Evolutionary conservation across 2,113 vertebrate genomes (phyloP).

Genomic region (Sitta europaea): DNA sequence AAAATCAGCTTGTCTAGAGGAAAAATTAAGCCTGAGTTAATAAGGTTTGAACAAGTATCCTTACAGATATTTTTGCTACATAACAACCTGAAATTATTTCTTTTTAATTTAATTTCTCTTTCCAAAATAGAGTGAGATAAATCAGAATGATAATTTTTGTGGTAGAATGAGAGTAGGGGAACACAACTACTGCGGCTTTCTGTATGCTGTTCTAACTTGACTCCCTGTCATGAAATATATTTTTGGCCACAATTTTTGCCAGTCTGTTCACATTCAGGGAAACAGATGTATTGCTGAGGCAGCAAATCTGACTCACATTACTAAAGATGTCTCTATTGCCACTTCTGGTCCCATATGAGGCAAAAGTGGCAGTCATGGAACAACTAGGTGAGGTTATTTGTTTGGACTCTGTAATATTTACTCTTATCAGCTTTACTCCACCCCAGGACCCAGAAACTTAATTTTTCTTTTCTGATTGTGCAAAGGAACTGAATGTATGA

Average conservation of each 20-base stretch:
- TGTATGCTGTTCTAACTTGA: neutral
- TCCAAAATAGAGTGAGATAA: neutral
- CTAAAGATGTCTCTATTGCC: neutral
- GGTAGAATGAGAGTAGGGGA: neutral
- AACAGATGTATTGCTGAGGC: neutral
- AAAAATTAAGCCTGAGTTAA: neutral
- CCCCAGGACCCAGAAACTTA: neutral
- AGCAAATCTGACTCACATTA: neutral
- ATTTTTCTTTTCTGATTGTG: neutral
- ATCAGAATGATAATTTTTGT: neutral
- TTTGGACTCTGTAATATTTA: neutral
- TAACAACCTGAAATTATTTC: neutral
- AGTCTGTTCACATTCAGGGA: neutral
- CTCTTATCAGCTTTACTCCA: neutral
- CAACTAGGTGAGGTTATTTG: neutral
- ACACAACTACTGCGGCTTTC: neutral
- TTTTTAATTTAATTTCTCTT: neutral
- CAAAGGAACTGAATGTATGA: neutral
- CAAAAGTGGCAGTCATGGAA: neutral
- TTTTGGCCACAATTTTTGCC: neutral
- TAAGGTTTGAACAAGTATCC: neutral
- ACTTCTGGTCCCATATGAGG: neutral
- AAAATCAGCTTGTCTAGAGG: neutral
- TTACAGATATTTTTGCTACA: neutral
- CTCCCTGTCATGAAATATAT: neutral